A percentile compares a stretch with the other conserved stretches of the same genome.
These are phyloP conservation scores for Varroa destructor DNA, from an alignment of 1,140 invertebrate genomes.

Conservation along the genomic window DNA sequence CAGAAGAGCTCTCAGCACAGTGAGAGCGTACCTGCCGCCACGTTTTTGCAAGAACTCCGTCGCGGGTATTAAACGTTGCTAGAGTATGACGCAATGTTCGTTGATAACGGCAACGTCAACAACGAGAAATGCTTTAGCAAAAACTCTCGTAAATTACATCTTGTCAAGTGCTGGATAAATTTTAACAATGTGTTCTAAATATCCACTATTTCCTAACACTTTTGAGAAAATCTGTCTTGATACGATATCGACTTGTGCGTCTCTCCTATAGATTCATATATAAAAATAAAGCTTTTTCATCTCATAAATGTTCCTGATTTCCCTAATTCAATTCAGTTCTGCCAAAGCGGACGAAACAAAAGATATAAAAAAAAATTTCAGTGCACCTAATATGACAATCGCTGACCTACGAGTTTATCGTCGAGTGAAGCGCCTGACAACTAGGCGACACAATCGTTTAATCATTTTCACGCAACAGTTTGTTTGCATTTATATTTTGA, in stretches of 20 bases:
- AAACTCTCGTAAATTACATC: not conserved
- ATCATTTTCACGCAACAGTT: too few species aligned
- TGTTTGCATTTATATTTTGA: too few species aligned
- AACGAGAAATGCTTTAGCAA: conserved; percentile 10
- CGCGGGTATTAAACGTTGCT: conserved; percentile 5
- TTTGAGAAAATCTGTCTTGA: conserved; percentile 19
- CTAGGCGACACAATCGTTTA: too few species aligned
- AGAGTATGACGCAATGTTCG: not conserved
- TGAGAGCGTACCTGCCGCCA: conserved; percentile 10
- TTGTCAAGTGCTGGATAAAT: not conserved
- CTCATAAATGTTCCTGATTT: too few species aligned
- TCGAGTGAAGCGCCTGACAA: too few species aligned
- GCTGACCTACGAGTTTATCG: too few species aligned
- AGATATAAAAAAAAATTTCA: too few species aligned
- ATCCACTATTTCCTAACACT: conserved; percentile 1
- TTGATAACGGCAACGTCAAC: not conserved
- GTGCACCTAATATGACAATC: too few species aligned
- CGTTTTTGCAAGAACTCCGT: conserved; percentile 2
- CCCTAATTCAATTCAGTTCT: too few species aligned
- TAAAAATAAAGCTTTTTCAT: too few species aligned
- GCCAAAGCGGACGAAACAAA: too few species aligned
- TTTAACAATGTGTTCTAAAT: conserved; percentile 1
- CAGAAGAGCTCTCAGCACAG: not conserved
- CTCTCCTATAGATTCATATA: too few species aligned
- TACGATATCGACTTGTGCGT: not conserved